A percentile compares a stretch with the other conserved stretches of the same genome.
Conservation (phyloP, 1,140 invertebrate species). For the Trichonephila inaurata region DNA sequence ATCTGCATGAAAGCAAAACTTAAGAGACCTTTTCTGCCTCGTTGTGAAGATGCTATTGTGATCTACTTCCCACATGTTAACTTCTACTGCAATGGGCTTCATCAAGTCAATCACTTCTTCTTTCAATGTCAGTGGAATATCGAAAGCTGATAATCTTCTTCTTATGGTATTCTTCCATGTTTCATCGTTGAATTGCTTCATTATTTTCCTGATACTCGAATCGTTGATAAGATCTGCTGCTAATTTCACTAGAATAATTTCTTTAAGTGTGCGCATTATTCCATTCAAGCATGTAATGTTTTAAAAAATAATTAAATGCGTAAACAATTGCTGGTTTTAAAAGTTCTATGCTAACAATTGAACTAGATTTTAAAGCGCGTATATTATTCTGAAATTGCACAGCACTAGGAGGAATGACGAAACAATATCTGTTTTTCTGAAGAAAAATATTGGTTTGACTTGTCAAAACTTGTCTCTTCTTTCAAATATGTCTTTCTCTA, state of each 20-base stretch:
- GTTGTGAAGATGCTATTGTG: background rate
- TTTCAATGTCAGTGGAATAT: too few species aligned
- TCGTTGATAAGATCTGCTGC: background rate
- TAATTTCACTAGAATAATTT: background rate
- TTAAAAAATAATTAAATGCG: too few species aligned
- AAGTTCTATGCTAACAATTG: too few species aligned
- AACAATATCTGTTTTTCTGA: too few species aligned
- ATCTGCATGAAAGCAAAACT: background rate
- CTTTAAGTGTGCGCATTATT: background rate
- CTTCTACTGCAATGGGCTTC: background rate
- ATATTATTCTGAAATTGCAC: too few species aligned
- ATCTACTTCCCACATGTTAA: background rate
- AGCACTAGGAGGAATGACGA: too few species aligned
- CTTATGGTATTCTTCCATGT: background rate
- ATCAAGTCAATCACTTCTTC: background rate
- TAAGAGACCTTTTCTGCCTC: background rate
- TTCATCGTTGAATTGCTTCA: background rate
- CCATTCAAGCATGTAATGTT: too few species aligned
- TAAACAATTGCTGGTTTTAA: too few species aligned
- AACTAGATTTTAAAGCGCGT: too few species aligned
- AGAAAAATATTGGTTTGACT: too few species aligned
- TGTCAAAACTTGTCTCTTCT: too few species aligned
- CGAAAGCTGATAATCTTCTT: fast-evolving
- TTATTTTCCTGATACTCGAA: background rate
- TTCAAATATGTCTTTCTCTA: too few species aligned